Percentiles rank a stretch among this genome's conserved stretches.
phyloP scores from a whole-genome alignment of 2,888 invertebrate species.

The Mamestra brassicae region DNA sequence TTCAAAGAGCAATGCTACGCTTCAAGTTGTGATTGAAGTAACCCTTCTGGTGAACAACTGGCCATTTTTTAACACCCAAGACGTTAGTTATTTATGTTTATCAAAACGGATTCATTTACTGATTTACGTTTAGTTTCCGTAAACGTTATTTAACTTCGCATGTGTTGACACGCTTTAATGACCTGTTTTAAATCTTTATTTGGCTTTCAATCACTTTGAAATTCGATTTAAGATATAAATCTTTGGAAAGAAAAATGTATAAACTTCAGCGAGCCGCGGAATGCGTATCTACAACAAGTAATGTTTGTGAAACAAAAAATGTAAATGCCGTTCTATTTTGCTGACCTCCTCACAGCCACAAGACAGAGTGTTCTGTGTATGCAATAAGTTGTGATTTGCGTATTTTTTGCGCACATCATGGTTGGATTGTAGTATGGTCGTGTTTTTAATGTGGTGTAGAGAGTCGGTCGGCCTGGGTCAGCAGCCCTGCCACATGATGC shows the following conservation, averaged over 20 bases:
- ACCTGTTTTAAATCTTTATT: constrained; percentile 59
- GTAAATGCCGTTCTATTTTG: constrained; percentile 31
- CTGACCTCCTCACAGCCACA: constrained; percentile 15
- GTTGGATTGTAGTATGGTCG: constrained; percentile 20
- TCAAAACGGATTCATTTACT: constrained; percentile 62
- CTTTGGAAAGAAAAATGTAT: constrained; percentile 42
- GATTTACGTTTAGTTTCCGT: constrained; percentile 58
- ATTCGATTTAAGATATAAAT: constrained; percentile 53
- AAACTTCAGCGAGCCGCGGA: constrained; percentile 28
- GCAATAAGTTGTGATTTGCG: constrained; percentile 30
- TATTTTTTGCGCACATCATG: constrained; percentile 41
- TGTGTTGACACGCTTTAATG: constrained; percentile 47
- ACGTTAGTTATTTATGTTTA: constrained; percentile 58
- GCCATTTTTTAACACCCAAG: constrained; percentile 57
- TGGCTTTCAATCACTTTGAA: constrained; percentile 54
- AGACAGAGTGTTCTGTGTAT: constrained; percentile 7
- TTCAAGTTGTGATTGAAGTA: constrained; percentile 81
- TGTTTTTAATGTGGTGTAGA: constrained; percentile 44
- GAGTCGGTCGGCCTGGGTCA: constrained; percentile 69
- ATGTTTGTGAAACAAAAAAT: constrained; percentile 39
- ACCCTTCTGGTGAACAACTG: constrained; percentile 75
- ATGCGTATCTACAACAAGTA: constrained; percentile 42
- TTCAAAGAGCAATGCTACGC: constrained; percentile 81
- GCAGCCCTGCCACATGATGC: constrained; percentile 75
- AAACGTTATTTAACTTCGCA: constrained; percentile 40